Conservation (phyloP, 2,113 vertebrate genomes). For the Rhineura floridana region DNA sequence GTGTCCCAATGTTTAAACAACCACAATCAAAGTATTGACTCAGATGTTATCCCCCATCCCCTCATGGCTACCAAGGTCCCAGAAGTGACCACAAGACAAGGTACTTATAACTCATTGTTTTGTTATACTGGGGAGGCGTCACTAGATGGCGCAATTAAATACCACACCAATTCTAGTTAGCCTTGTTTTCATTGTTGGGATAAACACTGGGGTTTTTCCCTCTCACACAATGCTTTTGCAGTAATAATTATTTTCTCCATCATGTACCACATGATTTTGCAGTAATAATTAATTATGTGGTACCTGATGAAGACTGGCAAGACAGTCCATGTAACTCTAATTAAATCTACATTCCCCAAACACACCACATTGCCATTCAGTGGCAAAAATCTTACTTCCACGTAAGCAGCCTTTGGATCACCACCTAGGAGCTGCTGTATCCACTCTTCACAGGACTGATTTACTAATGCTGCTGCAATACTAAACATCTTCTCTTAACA, state of each 20-base stretch:
- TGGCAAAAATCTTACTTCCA: neutral
- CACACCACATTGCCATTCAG: neutral
- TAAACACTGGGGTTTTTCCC: neutral
- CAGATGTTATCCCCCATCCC: neutral
- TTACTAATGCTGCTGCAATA: neutral
- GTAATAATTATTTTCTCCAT: neutral
- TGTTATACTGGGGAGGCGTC: neutral
- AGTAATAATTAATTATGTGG: too few relatives aligned
- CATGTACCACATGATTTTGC: neutral
- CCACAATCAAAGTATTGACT: neutral
- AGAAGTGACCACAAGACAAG: neutral
- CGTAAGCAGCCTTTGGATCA: neutral
- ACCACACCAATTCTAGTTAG: too few relatives aligned
- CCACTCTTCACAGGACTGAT: neutral
- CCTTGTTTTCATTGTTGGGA: neutral
- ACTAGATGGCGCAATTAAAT: conserved; percentile 7
- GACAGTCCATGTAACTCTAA: neutral
- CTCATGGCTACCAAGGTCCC: neutral
- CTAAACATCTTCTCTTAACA: neutral
- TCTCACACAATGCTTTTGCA: neutral
- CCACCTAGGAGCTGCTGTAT: neutral
- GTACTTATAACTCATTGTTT: neutral
- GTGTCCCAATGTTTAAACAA: neutral
- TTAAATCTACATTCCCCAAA: neutral
- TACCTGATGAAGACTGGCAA: neutral